Evolutionary conservation across 2,888 invertebrate species (phyloP).

Genomic region (Macaria notata): DNA sequence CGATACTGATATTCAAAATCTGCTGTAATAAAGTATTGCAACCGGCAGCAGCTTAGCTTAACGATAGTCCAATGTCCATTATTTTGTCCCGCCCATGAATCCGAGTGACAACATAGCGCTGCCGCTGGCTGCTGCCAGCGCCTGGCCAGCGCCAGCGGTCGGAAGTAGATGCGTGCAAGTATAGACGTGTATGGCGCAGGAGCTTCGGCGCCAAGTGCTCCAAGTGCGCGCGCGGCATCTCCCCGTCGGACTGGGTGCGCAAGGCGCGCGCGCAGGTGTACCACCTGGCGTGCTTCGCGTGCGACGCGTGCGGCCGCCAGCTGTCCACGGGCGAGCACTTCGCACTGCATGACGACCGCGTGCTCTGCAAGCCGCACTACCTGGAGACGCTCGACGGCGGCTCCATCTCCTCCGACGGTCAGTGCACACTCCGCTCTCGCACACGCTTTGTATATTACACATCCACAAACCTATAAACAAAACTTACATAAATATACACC

Average conservation of each 20-base stretch:
- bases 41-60: too few species aligned
- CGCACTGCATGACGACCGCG: constrained; percentile 95
- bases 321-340: constrained; percentile 98
- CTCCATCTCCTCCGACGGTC: constrained; percentile 94
- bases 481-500: too few species aligned
- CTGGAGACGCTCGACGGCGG: constrained; percentile 96
- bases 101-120: too few species aligned
- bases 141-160: too few species aligned
- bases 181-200: constrained; percentile 73
- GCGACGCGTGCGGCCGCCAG: constrained; percentile 96
- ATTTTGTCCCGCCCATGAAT: too few species aligned
- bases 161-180: too few species aligned
- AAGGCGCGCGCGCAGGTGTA: constrained; percentile 97
- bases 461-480: too few species aligned
- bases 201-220: constrained; percentile 98
- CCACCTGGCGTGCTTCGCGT: constrained; percentile 99
- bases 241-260: constrained; percentile 98
- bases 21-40: too few species aligned
- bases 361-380: constrained; percentile 98
- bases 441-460: too few species aligned
- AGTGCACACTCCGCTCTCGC: constrained; percentile 33
- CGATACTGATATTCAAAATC: too few species aligned
- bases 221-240: constrained; percentile 96
- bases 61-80: too few species aligned
- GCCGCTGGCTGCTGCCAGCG: too few species aligned